Percentiles rank a stretch among this genome's conserved stretches.
Evolutionary conservation across 2,888 invertebrate species (phyloP).

Genomic region (Sipha maydis): DNA sequence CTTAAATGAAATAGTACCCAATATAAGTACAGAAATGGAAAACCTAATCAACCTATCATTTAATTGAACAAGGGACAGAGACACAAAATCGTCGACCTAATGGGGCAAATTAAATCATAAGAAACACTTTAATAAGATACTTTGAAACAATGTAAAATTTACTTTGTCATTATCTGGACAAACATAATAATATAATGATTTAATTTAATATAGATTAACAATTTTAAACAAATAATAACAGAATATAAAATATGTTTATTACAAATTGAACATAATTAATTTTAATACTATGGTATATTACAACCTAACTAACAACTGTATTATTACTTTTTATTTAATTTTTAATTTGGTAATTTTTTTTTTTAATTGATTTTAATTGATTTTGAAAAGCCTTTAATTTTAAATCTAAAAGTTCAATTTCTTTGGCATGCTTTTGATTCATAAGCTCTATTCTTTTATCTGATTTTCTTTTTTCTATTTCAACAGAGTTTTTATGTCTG

Average conservation of each 20-base stretch:
- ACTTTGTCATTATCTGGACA: not conserved
- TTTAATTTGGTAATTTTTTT: too few species aligned
- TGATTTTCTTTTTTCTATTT: conserved; percentile 19
- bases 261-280: conserved; percentile 19
- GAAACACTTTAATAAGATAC: conserved; percentile 10
- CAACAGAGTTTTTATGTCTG: not conserved
- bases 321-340: too few species aligned
- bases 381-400: conserved; percentile 15
- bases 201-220: conserved; percentile 6
- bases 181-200: not conserved
- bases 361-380: not conserved
- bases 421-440: conserved; percentile 17
- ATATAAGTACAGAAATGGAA: conserved; percentile 9
- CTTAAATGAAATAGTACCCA: too few species aligned
- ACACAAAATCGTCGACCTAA: conserved; percentile 8
- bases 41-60: not conserved
- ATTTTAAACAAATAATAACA: too few species aligned
- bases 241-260: conserved; percentile 3
- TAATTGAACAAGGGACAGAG: not conserved
- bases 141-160: conserved; percentile 5
- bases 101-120: conserved; percentile 4
- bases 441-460: conserved; percentile 1
- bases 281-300: too few species aligned
- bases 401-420: conserved; percentile 23
- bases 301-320: too few species aligned